phyloP scores from a whole-genome alignment of 37 sponge, comb jelly and placozoan species.

The Halisarca cf. caerulea region DNA sequence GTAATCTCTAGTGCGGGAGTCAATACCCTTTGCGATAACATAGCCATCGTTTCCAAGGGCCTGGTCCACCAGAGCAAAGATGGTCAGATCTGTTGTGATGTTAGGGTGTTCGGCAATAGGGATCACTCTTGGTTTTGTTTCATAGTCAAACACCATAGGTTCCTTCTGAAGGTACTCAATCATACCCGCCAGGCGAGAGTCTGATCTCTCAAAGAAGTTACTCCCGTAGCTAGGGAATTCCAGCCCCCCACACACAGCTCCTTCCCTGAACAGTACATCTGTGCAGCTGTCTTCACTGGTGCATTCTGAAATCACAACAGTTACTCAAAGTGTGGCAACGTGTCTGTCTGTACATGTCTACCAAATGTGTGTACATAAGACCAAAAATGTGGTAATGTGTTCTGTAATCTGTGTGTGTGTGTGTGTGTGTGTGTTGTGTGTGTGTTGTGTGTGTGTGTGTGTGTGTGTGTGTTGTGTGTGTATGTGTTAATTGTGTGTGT shows the following conservation, averaged over 20 bases:
- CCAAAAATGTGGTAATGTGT: no score
- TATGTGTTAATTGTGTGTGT: slow-evolving; percentile 3
- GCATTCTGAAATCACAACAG: no score
- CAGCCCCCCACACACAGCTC: background rate
- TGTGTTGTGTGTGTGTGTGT: slow-evolving; percentile 29
- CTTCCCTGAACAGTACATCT: no score
- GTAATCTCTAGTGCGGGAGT: slow-evolving; percentile 66
- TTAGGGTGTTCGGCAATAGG: slow-evolving; percentile 34
- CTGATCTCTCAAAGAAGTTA: slow-evolving; percentile 2
- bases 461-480: slow-evolving; percentile 33
- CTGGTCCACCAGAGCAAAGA: slow-evolving; percentile 75
- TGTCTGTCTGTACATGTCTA: no score
- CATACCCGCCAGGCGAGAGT: background rate
- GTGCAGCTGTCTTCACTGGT: no score
- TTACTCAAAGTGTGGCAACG: no score
- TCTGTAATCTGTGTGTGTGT: no score
- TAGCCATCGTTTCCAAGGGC: slow-evolving; percentile 71
- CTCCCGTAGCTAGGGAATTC: slow-evolving; percentile 12
- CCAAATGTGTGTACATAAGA: no score
- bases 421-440: no score
- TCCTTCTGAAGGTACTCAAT: slow-evolving; percentile 42
- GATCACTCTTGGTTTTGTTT: background rate
- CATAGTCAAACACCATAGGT: slow-evolving; percentile 25
- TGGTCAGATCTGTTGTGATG: slow-evolving; percentile 59
- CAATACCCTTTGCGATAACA: slow-evolving; percentile 69